A percentile compares a stretch with the other conserved stretches of the same genome.
Evolutionary conservation across 2,888 invertebrate species (phyloP).

Genomic region (Drosophila longiperda): DNA sequence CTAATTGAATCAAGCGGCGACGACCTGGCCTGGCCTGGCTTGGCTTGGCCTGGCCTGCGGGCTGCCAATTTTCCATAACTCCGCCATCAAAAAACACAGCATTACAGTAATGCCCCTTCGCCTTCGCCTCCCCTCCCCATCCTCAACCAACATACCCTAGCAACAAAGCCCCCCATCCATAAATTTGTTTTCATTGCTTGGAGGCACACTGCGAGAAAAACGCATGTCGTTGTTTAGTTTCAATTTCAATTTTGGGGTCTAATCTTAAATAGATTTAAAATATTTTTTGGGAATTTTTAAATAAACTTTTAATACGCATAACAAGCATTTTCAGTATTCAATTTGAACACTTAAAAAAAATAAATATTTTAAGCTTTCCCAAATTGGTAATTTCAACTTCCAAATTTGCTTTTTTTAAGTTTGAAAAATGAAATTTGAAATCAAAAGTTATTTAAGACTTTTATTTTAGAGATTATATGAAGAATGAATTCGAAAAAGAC

Average conservation of each 20-base stretch:
- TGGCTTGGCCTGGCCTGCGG: slow-evolving; percentile 60
- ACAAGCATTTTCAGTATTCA: not conserved
- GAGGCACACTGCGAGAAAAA: not conserved
- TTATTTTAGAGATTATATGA: too few species aligned
- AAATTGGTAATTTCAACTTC: not conserved
- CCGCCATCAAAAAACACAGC: slow-evolving; percentile 28
- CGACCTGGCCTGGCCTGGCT: slow-evolving; percentile 23
- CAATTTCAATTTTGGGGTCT: not conserved
- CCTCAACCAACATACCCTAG: not conserved
- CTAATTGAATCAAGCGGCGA: slow-evolving; percentile 66
- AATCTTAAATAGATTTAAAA: not conserved
- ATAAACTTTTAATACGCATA: not conserved
- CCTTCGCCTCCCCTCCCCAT: not conserved
- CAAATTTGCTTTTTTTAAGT: not conserved
- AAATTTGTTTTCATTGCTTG: not conserved
- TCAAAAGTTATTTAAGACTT: not conserved
- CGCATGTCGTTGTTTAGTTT: not conserved
- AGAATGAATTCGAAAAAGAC: too few species aligned
- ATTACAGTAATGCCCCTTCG: not conserved
- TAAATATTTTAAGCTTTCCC: not conserved
- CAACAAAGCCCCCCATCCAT: not conserved
- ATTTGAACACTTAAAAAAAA: not conserved
- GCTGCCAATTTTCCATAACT: slow-evolving; percentile 54
- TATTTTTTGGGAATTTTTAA: not conserved
- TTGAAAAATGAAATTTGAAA: not conserved